Base-by-base conservation (phyloP, 2,888 invertebrate species). In the Emmelina monodactyla region DNA sequence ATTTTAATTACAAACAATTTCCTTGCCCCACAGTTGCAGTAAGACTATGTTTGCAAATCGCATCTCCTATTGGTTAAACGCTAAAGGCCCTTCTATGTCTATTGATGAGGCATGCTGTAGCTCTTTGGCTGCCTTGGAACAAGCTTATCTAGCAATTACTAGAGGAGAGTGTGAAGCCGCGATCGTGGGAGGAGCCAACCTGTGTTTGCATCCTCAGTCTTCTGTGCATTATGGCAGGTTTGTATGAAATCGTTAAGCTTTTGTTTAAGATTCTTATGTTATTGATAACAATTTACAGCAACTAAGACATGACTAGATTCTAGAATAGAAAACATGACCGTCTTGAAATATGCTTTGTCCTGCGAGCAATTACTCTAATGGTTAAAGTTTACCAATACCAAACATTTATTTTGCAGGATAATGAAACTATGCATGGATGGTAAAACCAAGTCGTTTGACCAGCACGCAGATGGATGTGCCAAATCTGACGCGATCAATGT, bases 361-460 rank as follows among this genome's bases (percentile, higher is more conserved):
- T n/a, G n/a, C n/a, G n/a, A n/a, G n/a, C n/a, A n/a, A n/a, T n/a
- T n/a, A n/a, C n/a, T n/a, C n/a, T n/a, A n/a, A n/a, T n/a, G n/a
- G n/a, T n/a, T n/a, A n/a, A n/a, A n/a, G n/a, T n/a, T n/a, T n/a
- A n/a, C n/a, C n/a, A n/a, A n/a, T n/a, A n/a, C n/a, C n/a, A 16
- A 30, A n/a, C 12, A 32, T 14, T 13, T 13, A 13, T 28, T 5
- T 45, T 42, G 22, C 40, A 70, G 68, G 46, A 50, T 53, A 14
- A 50, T 62, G 34, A 44, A 42, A 3, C 65, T 96, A 7, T 88
- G 92, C 13, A 62, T 75, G 2, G 90, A 94, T 45, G 96, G 96
- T 0, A 84, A 83, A 44, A 95, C 94, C 51, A 92, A 90, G 50
- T 88, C 90, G 0, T 97, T 97, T 58, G 96, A 97, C 62, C 83